These are phyloP conservation scores for Cladopsammia gracilis DNA, from an alignment of 64 coral and sea anemone species.

Conservation along the genomic window DNA sequence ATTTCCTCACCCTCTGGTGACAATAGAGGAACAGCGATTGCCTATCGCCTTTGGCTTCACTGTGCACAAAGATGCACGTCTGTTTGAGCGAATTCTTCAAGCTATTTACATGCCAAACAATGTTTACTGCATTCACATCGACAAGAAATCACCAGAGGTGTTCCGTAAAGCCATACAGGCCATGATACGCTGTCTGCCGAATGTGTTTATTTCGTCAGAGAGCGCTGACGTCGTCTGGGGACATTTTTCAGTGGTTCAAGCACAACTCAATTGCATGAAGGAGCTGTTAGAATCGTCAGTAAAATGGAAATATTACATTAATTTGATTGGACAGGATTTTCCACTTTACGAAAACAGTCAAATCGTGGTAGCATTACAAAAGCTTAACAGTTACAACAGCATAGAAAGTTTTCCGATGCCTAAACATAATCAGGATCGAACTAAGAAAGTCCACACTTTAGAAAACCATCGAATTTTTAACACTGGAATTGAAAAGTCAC, in stretches of 20 bases:
- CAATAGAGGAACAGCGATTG: background rate
- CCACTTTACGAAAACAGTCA: constrained; percentile 22
- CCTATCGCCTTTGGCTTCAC: constrained; percentile 23
- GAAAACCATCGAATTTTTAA: background rate
- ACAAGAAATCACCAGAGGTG: background rate
- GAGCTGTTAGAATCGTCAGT: background rate
- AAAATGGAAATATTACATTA: constrained; percentile 42
- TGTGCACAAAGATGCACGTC: constrained; percentile 6
- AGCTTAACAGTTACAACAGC: constrained; percentile 10
- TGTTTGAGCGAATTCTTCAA: constrained; percentile 27
- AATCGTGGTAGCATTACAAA: background rate
- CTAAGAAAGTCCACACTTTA: background rate
- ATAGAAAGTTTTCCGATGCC: background rate
- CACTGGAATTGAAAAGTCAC: background rate
- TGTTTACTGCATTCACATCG: constrained; percentile 37
- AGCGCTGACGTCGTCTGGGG: constrained; percentile 16
- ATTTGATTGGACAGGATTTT: constrained; percentile 32
- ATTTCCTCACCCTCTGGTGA: background rate
- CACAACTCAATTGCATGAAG: background rate
- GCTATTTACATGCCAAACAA: background rate
- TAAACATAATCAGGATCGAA: background rate
- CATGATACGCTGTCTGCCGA: constrained; percentile 22
- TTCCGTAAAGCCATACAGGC: background rate
- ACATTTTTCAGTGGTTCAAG: constrained; percentile 22
- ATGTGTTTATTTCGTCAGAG: constrained; percentile 26